Evolutionary conservation across 2,797 vertebrate genomes (phyloP).

Genomic region (Dipus sagitta): DNA sequence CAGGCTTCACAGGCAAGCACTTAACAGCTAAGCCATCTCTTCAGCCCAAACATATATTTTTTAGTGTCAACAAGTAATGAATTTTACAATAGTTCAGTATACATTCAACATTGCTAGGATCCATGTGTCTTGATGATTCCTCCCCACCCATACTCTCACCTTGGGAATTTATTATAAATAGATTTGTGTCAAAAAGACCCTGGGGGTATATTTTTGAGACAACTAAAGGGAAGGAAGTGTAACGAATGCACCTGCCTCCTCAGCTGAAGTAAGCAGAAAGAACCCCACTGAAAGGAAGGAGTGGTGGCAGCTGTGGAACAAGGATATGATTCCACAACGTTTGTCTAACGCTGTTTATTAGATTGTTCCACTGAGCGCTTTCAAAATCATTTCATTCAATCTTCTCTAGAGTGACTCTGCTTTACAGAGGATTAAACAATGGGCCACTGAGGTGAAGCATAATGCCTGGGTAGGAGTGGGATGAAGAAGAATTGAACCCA

Average conservation of each 20-base stretch:
- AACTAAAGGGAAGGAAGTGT: neutral
- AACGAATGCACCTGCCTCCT: neutral
- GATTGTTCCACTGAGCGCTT: neutral
- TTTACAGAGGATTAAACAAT: neutral
- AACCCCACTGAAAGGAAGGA: neutral
- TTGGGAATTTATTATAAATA: slow-evolving; percentile 18
- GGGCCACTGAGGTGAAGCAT: neutral
- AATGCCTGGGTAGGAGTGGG: neutral
- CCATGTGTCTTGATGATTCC: slow-evolving; percentile 40
- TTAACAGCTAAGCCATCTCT: no score
- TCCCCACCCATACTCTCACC: neutral
- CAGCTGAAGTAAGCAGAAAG: neutral
- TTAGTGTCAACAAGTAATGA: slow-evolving; percentile 31
- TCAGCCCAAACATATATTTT: neutral
- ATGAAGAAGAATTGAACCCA: neutral
- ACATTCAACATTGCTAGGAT: neutral
- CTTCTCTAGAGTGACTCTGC: neutral
- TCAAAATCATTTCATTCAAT: neutral
- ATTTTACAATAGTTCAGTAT: neutral
- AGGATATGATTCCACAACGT: neutral
- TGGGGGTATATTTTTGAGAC: neutral
- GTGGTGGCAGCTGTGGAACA: neutral
- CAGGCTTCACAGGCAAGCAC: no score
- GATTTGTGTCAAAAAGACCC: neutral
- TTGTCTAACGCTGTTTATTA: neutral